phyloP scores from a whole-genome alignment of 2,797 vertebrate species.

The Ctenopoma multispine region DNA sequence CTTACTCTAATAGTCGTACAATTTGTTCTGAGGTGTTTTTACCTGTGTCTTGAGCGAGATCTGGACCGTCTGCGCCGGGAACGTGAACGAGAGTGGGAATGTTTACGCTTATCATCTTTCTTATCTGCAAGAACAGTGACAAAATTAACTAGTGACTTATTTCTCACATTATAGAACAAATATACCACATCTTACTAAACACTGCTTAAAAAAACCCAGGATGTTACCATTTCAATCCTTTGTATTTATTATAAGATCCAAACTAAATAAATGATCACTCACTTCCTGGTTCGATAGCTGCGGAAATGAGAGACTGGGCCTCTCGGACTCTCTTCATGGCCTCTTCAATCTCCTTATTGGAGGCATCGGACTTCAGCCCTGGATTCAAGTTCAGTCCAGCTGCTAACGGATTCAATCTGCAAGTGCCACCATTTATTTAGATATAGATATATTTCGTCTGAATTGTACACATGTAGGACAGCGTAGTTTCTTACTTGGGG shows the following conservation, averaged over 20 bases:
- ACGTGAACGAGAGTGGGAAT: conserved; percentile 92
- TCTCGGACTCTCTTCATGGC: conserved; percentile 99
- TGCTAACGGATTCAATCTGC: conserved; percentile 94
- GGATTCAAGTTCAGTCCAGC: conserved; percentile 91
- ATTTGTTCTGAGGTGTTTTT: background rate
- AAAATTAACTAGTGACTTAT: background rate
- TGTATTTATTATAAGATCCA: background rate
- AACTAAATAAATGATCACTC: conserved; percentile 48
- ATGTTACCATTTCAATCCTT: background rate
- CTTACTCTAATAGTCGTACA: background rate
- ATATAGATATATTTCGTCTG: background rate
- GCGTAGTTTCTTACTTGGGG: conserved; percentile 91
- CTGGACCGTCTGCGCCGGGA: conserved; percentile 93
- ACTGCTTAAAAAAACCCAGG: no score
- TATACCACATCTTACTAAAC: background rate
- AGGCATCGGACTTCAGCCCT: conserved; percentile 92
- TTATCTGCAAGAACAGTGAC: conserved; percentile 85
- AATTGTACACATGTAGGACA: background rate
- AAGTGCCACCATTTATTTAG: conserved; percentile 41
- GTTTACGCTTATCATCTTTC: conserved; percentile 97
- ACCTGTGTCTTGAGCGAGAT: conserved; percentile 97
- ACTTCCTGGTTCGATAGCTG: conserved; percentile 97
- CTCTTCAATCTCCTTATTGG: conserved; percentile 99
- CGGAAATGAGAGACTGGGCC: conserved; percentile 97
- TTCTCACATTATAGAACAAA: background rate